Base-by-base conservation (phyloP, 2,113 vertebrate genomes). In the Mesocricetus auratus region DNA sequence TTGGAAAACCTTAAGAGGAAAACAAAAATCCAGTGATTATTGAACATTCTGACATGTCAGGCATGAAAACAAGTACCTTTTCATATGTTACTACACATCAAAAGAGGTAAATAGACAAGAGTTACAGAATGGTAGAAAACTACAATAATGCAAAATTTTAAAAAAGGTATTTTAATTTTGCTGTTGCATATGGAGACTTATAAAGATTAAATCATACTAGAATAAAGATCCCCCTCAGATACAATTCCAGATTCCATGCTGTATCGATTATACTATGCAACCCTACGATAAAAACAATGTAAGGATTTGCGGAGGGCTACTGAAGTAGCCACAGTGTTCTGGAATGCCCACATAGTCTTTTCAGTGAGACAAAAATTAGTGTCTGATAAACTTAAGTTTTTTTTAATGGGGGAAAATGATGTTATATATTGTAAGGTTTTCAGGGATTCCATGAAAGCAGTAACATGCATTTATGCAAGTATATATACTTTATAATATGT, bases 181-280 rank as follows among this genome's bases (percentile, higher is more conserved):
- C 33, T 45, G 26, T 53, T 24, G 90, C 94, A 74, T 88, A 45
- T 36, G 62, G 47, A 96, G 58, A 12, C 19, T 93, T 33, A 1
- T 31, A 95, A 64, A 87, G n/a, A 36, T 88, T 94, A 93, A 94
- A n/a, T 90, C 50, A 64, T n/a, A 90, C n/a, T 3, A 75, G 81
- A 90, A 71, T 45, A 92, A 91, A 93, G 50, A 89, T 90, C 89
- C 64, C 39, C 29, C 89, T 91, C 22, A 79, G 50, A 87, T 24
- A 90, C 81, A 93, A 78, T 95, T 93, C 81, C 89, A 96, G 7
- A 91, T 86, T 94, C 81, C 74, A 62, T 93, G 73, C 87, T 73
- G 58, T 91, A 78, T 79, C 85, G 90, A 81, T 94, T 90, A 74
- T 83, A 66, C 90, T 90, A 31, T 85, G 29, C 29, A 77, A 45